phyloP scores from a whole-genome alignment of 1,140 invertebrate genomes.

The Lordiphosa mommai region DNA sequence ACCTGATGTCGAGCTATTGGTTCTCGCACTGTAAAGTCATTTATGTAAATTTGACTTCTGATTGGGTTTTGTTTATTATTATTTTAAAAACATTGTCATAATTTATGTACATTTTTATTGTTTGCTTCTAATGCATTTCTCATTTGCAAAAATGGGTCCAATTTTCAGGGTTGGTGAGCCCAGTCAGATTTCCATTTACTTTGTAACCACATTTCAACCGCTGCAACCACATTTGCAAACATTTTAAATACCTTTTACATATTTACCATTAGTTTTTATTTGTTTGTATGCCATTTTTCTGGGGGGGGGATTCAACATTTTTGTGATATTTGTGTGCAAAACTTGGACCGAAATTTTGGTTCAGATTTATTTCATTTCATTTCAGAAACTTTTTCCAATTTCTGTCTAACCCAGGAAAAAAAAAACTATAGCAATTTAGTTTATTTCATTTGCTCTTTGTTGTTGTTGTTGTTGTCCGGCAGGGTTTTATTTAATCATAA shows the following conservation, averaged over 20 bases:
- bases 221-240: constrained; percentile 63
- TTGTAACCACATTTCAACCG: constrained; percentile 46
- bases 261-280: constrained; percentile 63
- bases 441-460: constrained; percentile 48
- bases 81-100: no score
- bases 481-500: constrained; percentile 59
- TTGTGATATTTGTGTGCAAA: constrained; percentile 45
- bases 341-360: no score
- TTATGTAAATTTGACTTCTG: no score
- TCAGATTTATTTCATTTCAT: constrained; percentile 8
- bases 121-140: no score
- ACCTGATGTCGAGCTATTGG: no score
- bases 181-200: constrained; percentile 54
- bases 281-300: constrained; percentile 3
- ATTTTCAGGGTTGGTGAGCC: no score
- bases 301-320: constrained; percentile 4
- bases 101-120: no score
- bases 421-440: constrained; percentile 63
- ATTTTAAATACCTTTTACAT: constrained; percentile 74
- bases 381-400: constrained; percentile 36
- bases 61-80: no score
- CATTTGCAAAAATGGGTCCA: no score
- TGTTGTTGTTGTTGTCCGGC: constrained; percentile 13
- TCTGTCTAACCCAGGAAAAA: no score
- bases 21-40: no score